Evolutionary conservation across 64 coral and sea anemone genomes (phyloP).

Genomic region (Dendrophyllia cribrosa): DNA sequence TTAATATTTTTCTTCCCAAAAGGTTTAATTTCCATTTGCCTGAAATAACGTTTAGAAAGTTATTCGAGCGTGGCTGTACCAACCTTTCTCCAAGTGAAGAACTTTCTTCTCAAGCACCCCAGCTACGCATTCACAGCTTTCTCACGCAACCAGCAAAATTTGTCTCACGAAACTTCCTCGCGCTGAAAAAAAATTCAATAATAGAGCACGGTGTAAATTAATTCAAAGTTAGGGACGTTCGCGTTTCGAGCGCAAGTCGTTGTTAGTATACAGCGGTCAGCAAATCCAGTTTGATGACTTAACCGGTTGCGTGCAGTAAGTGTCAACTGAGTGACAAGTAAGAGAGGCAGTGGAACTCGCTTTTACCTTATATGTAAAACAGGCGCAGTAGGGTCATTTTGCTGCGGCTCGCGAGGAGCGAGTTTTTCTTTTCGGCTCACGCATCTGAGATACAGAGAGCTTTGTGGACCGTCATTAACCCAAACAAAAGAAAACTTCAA

Average conservation of each 20-base stretch:
- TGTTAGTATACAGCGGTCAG: conserved; percentile 37
- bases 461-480: conserved; percentile 71
- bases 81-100: conserved; percentile 3
- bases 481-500: conserved; percentile 65
- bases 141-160: conserved; percentile 31
- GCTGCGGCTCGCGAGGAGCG: conserved; percentile 41
- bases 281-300: conserved; percentile 47
- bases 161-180: neutral
- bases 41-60: neutral
- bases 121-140: neutral
- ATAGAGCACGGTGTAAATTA: neutral
- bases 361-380: conserved; percentile 87
- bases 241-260: conserved; percentile 7
- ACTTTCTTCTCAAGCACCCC: conserved; percentile 14
- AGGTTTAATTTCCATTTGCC: neutral
- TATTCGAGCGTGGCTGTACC: neutral
- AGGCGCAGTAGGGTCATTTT: conserved; percentile 1
- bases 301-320: conserved; percentile 33
- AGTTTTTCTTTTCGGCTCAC: conserved; percentile 68
- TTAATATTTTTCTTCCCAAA: neutral
- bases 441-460: conserved; percentile 63
- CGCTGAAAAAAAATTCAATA: conserved; percentile 36
- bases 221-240: conserved; percentile 2
- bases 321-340: conserved; percentile 43
- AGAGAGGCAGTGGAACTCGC: conserved; percentile 1